Percentiles rank a stretch among this genome's conserved stretches.
These are phyloP conservation scores for Cyclopterus lumpus DNA, from an alignment of 2,797 vertebrate genomes.

Conservation along the genomic window DNA sequence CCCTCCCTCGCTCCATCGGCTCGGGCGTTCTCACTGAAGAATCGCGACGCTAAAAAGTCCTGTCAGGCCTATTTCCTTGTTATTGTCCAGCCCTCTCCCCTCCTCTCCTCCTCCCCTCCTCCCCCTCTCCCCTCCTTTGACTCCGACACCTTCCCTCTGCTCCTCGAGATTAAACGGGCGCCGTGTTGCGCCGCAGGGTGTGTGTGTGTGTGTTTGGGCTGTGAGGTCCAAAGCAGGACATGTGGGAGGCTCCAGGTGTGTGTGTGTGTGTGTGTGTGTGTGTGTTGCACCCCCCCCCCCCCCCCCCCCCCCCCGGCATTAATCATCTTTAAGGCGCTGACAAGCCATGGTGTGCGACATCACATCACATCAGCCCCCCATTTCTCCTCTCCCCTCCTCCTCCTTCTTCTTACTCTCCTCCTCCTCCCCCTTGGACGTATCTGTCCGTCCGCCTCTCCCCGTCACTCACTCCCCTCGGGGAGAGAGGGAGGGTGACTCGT, in stretches of 20 bases:
- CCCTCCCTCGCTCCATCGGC: conserved; percentile 46
- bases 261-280: conserved; percentile 46
- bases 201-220: conserved; percentile 56
- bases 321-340: conserved; percentile 99
- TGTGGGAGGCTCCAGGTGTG: conserved; percentile 10
- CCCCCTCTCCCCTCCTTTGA: conserved; percentile 27
- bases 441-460: conserved; percentile 83
- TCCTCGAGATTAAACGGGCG: conserved; percentile 91
- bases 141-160: conserved; percentile 64
- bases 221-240: conserved; percentile 66
- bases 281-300: no score
- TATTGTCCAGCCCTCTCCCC: conserved; percentile 86
- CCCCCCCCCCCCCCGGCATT: no score
- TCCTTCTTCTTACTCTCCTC: conserved; percentile 44
- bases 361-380: conserved; percentile 66
- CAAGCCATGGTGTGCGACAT: conserved; percentile 87
- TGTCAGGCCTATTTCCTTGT: conserved; percentile 99
- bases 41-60: conserved; percentile 98
- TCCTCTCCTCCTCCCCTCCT: neutral
- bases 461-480: conserved; percentile 87
- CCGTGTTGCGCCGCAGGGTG: conserved; percentile 63
- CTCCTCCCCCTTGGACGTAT: conserved; percentile 87
- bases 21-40: conserved; percentile 94
- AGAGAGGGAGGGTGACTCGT: conserved; percentile 39
- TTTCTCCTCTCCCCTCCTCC: conserved; percentile 42